Evolutionary conservation across 2,888 invertebrate genomes (phyloP), one percentile per base, ranked within the genome.

Genomic region (Mesoligia furuncula): DNA sequence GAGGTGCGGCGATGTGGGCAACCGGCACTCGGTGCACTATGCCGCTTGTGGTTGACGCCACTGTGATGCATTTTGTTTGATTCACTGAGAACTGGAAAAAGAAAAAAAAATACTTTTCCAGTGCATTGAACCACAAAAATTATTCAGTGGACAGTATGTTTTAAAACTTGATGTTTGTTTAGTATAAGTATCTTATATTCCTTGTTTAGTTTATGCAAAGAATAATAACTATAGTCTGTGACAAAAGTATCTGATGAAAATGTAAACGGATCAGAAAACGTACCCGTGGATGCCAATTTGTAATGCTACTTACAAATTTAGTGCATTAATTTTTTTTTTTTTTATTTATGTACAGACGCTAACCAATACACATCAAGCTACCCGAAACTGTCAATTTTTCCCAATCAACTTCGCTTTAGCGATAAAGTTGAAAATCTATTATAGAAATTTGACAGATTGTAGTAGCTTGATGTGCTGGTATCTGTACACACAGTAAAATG

Each of bases 21-120:
- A 96, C 96, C 0, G 96, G 96, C 36, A 96, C 96, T 69, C 95
- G 95, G 87, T 96, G 96, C 0, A 96, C 90, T 95, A 96, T 95
- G 0, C 96, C 96, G 59, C 95, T 95, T 0, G 96, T 95, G 0
- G 96, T 96, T 0, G 96, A 96, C 0, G 96, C 95, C 6, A 96
- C 96, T 1, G 96, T 96, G 79, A 96, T 96, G 89, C 96, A 96
- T 73, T 96, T 96, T 0, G 95, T 95, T 81, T 94, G 95, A 70
- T 93, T 94, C 70, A 91, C 92, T 69, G 94, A 80, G 86, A 93
- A 96, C 96, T 96, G 91, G 20, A 90, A 90, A n/a, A 2, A 5
- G 11, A 57, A 57, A 54, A n/a, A 54, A 11, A 13, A 24, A 2
- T 57, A 57, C n/a, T 57, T 57, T 57, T 0, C 24, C 8, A n/a